A percentile compares a stretch with the other conserved stretches of the same genome.
Conservation (phyloP, 1,140 invertebrate genomes). For the Lepidurus packardi region DNA sequence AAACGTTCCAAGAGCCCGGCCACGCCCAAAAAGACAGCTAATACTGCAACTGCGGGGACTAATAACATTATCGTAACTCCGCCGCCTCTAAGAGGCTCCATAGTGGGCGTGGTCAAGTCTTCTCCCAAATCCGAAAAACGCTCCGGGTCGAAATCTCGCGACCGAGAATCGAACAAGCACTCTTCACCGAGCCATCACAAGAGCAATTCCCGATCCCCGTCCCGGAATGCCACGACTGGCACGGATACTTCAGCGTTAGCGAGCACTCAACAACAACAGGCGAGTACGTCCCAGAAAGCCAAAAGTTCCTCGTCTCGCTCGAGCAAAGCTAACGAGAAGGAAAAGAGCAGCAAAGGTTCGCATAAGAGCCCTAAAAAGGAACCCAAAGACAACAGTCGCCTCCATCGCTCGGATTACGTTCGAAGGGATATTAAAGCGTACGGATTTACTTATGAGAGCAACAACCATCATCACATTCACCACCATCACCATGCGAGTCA, state of each 20-base stretch:
- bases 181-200: constrained; percentile 28
- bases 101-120: constrained; percentile 22
- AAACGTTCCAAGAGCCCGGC: constrained; percentile 24
- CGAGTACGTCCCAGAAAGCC: constrained; percentile 3
- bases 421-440: constrained; percentile 29
- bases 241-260: constrained; percentile 28
- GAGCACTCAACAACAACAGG: constrained; percentile 3
- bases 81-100: neutral
- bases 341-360: constrained; percentile 25
- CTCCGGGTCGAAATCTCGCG: constrained; percentile 27
- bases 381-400: neutral
- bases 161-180: constrained; percentile 28
- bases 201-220: neutral
- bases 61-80: constrained; percentile 5
- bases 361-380: constrained; percentile 32
- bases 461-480: constrained; percentile 30
- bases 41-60: neutral
- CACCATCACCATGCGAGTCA: constrained; percentile 22
- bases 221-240: neutral
- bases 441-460: constrained; percentile 34
- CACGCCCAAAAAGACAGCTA: constrained; percentile 13
- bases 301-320: constrained; percentile 26
- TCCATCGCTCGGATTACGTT: constrained; percentile 13
- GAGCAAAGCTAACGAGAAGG: constrained; percentile 23
- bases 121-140: constrained; percentile 32